Percentiles rank a stretch among this genome's conserved stretches.
These are phyloP conservation scores for Athalia rosae DNA, from an alignment of 2,888 invertebrate species.

Conservation along the genomic window DNA sequence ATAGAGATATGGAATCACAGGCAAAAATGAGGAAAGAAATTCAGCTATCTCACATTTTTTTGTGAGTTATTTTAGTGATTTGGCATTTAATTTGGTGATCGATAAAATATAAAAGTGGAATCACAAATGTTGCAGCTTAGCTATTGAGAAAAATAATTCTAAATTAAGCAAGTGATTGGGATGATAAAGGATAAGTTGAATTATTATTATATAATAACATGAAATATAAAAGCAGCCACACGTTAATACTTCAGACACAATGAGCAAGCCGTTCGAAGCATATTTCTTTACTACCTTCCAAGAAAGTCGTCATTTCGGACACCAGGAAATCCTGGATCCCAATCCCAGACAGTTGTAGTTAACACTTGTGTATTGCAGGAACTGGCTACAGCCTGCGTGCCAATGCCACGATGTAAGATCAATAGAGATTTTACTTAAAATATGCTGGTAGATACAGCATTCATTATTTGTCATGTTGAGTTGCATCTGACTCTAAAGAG, in stretches of 20 bases:
- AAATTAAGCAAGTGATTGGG: background rate
- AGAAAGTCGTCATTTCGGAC: constrained; percentile 88
- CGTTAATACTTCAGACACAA: background rate
- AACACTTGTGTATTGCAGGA: constrained; percentile 85
- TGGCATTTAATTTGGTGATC: no score
- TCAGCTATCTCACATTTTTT: no score
- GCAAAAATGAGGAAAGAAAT: no score
- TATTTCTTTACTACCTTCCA: constrained; percentile 80
- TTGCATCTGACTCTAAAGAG: no score
- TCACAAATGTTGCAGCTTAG: no score
- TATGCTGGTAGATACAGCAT: background rate
- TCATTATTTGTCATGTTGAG: background rate
- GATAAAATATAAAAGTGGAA: no score
- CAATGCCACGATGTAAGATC: constrained; percentile 52
- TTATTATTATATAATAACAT: background rate
- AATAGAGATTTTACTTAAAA: constrained; percentile 16
- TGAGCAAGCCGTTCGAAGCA: constrained; percentile 28
- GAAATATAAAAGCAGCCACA: constrained; percentile 12
- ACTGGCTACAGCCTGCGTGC: constrained; percentile 83
- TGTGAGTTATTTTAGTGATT: no score
- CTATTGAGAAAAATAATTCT: no score
- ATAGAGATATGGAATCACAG: no score
- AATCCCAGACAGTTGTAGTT: constrained; percentile 87
- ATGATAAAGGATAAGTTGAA: constrained; percentile 8
- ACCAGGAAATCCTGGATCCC: constrained; percentile 87